Evolutionary conservation across 1,140 invertebrate species (phyloP), one percentile per base, ranked within the genome.

Genomic region (Alviniconcha marisindica): DNA sequence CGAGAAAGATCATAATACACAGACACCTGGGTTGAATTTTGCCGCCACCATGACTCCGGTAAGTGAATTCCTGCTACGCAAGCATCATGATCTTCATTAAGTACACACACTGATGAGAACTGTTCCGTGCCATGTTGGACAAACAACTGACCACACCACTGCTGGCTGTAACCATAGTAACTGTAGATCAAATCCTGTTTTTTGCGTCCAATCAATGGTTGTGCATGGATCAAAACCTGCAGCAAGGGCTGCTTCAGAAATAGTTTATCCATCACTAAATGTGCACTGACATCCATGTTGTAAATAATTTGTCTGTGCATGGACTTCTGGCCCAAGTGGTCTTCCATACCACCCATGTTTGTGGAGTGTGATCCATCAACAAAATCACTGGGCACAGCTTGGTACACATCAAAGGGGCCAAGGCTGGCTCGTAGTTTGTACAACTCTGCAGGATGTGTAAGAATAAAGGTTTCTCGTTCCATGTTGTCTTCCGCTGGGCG

Each of bases 1-100:
- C 84, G 86, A 10, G 89, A 89, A 36, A 90, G 66, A n/a, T 87
- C 84, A 73, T 89, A 90, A 44, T 81, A 89, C n/a, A 90, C 87
- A 48, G 77, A 74, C 60, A 87, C 69, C 33, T 83, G 77, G 38
- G 73, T 84, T 24, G 83, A 77, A 42, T 86, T 87, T 33, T 81
- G 79, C 60, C 86, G 85, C 87, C 86, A 88, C 87, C 87, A 88
- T 15, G 84, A 82, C 31, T 84, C 71, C 15, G 89, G 89, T 18
- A 90, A 42, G 69, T 69, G 66, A 18, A 90, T 84, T 33, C 87
- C 84, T 3, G 85, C 81, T n/a, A 90, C 86, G 82, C 89, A 90
- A 5, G 87, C 88, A 60, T 87, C 84, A 42, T 87, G 83, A 18
- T 85, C 86, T 40, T 83, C 83, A 28, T 81, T 87, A 0, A 90